Percentiles rank a stretch among this genome's conserved stretches.
Conservation (phyloP, 2,797 vertebrate species). For the Macrochelys suwanniensis region DNA sequence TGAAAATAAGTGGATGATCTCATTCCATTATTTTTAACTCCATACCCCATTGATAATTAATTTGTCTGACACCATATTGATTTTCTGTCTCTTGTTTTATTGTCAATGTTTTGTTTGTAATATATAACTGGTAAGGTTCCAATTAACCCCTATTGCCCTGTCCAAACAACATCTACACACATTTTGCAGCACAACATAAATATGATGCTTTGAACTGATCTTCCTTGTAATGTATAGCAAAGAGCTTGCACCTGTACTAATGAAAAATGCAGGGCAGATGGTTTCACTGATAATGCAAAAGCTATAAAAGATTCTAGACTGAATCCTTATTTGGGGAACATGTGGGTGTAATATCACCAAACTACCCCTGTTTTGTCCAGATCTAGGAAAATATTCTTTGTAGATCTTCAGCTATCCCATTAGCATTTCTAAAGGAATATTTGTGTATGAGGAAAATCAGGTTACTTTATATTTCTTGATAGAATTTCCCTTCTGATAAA, state of each 20-base stretch:
- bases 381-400: constrained; percentile 23
- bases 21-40: constrained; percentile 72
- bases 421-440: constrained; percentile 57
- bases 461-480: constrained; percentile 54
- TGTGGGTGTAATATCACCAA: background rate
- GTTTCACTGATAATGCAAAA: background rate
- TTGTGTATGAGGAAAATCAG: constrained; percentile 52
- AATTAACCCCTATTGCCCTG: constrained; percentile 53
- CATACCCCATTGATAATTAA: constrained; percentile 67
- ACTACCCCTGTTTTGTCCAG: constrained; percentile 1
- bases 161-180: constrained; percentile 29
- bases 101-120: constrained; percentile 69
- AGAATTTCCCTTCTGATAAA: constrained; percentile 42
- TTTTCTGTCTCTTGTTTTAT: constrained; percentile 69
- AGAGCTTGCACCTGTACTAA: background rate
- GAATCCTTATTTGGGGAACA: background rate
- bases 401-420: constrained; percentile 42
- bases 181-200: constrained; percentile 12
- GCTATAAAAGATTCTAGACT: background rate
- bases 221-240: background rate
- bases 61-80: constrained; percentile 76
- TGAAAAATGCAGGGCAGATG: background rate
- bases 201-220: background rate
- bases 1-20: constrained; percentile 67
- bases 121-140: constrained; percentile 69